Percentiles rank a stretch among this genome's conserved stretches.
These are phyloP conservation scores for Aporrectodea caliginosa DNA, from an alignment of 1,140 invertebrate genomes.

Conservation along the genomic window DNA sequence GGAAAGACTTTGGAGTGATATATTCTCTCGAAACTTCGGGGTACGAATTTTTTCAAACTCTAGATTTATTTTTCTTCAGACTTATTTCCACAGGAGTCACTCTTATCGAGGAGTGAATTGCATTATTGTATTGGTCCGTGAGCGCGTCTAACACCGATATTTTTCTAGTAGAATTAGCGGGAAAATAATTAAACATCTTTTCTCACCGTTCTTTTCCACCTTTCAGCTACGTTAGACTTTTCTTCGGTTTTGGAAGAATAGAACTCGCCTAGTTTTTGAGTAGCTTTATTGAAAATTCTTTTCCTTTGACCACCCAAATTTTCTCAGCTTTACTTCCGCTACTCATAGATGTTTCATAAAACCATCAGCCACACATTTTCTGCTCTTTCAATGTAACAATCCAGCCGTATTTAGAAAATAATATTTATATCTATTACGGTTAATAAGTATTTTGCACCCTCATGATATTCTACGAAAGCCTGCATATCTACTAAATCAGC, in stretches of 20 bases:
- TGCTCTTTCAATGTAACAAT: not conserved
- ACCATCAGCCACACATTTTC: not conserved
- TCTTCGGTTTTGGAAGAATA: not conserved
- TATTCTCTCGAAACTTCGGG: not conserved
- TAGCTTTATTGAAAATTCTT: not conserved
- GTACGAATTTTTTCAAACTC: not conserved
- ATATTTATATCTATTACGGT: not conserved
- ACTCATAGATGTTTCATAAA: not conserved
- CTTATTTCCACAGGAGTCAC: no score
- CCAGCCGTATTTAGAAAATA: not conserved
- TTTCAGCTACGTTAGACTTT: not conserved
- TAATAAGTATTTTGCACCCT: not conserved
- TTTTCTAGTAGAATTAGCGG: not conserved
- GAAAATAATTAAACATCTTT: not conserved
- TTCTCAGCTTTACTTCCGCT: not conserved
- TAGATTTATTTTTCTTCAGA: not conserved
- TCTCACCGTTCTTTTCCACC: not conserved
- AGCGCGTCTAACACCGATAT: not conserved
- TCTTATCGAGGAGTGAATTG: not conserved
- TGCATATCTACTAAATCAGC: not conserved
- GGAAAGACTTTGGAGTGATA: not conserved
- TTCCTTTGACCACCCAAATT: not conserved
- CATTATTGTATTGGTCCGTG: not conserved
- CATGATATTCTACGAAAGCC: not conserved
- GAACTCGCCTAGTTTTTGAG: not conserved